Percentiles rank a stretch among this genome's conserved stretches.
Evolutionary conservation across 92 coral and sea anemone species (phyloP).

Genomic region (Virgularia gustaviana): DNA sequence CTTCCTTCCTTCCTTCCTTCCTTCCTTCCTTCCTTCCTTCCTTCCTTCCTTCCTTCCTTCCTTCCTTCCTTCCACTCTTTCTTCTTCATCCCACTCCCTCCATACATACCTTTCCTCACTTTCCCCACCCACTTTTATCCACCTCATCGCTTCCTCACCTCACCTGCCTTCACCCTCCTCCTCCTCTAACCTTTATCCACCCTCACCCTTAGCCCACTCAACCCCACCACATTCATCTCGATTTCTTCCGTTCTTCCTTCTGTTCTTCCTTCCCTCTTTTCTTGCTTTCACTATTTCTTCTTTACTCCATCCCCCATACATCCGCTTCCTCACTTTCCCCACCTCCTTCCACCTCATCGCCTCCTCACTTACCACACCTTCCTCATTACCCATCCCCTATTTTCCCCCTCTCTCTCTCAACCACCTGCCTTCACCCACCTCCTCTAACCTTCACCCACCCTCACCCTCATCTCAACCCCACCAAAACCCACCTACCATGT

Average conservation of each 20-base stretch:
- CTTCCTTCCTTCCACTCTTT: no score
- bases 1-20: not conserved
- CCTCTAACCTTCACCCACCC: not conserved
- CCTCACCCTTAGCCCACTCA: not conserved
- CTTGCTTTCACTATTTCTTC: no score
- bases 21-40: no score
- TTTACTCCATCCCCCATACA: no score
- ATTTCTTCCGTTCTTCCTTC: conserved; percentile 57
- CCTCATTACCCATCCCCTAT: conserved; percentile 16
- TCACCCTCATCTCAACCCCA: not conserved
- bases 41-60: no score
- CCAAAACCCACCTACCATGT: conserved; percentile 45
- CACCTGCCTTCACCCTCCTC: conserved; percentile 15
- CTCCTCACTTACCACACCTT: not conserved
- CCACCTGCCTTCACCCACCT: not conserved
- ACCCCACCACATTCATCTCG: not conserved
- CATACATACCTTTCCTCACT: no score
- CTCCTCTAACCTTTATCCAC: conserved; percentile 17
- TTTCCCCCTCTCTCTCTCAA: not conserved
- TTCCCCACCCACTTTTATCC: no score
- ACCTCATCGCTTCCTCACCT: no score
- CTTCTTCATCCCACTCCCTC: no score
- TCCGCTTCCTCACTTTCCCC: no score
- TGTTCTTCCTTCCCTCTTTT: conserved; percentile 41
- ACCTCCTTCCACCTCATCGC: no score